Conservation (phyloP, 2,113 vertebrate species). For the Urocitellus parryii region DNA sequence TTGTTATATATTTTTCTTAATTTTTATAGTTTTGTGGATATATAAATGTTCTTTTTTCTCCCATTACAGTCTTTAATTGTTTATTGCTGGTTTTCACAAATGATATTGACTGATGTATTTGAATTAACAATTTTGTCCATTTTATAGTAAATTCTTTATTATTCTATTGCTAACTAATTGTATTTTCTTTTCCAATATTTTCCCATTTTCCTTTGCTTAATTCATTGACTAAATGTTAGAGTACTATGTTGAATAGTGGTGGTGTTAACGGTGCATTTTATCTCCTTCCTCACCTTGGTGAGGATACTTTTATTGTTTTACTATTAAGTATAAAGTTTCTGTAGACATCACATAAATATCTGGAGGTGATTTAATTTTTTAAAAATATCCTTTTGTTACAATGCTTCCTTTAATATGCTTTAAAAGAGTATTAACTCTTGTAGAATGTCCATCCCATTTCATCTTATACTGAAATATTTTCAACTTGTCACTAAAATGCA, state of each 20-base stretch:
- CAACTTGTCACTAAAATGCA: conserved; percentile 5
- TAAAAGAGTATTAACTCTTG: neutral
- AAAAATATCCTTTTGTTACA: neutral
- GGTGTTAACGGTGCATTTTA: neutral
- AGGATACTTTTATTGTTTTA: conserved; percentile 12
- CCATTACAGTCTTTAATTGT: neutral
- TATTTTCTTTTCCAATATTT: neutral
- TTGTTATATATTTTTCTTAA: neutral
- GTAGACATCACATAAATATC: neutral
- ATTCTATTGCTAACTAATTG: neutral
- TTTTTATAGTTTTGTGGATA: conserved; percentile 2
- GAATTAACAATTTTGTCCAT: neutral
- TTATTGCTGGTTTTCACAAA: conserved; percentile 15
- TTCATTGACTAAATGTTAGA: conserved; percentile 6
- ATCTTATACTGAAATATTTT: neutral
- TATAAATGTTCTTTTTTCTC: neutral
- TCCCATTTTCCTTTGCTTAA: neutral
- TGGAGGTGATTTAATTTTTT: neutral
- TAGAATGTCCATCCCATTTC: neutral
- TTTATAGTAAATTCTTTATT: neutral
- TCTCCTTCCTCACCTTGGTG: neutral
- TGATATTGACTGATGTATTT: neutral
- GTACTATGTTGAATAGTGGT: neutral
- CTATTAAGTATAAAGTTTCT: neutral
- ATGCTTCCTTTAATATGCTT: neutral